Base-by-base conservation (phyloP, 2,888 invertebrate species). In the Lasius fuliginosus region DNA sequence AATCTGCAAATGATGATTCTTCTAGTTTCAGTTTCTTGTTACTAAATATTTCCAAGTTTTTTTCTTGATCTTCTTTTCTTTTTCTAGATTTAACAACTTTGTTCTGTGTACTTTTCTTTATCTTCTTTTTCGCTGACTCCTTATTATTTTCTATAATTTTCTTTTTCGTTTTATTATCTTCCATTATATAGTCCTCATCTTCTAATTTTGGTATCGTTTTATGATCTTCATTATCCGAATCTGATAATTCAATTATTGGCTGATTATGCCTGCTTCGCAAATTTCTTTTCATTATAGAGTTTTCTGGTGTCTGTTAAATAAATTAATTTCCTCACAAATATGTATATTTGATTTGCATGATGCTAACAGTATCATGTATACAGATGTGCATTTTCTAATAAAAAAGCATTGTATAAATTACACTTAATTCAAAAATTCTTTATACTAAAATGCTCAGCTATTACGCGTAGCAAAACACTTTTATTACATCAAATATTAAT, bases 161-260 rank as follows among this genome's bases (percentile, higher is more conserved):
- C 11, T 15, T 46, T 9, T 73, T 69, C 11, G 9, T 62, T 6
- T 46, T 36, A 9, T 1, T n/a, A 18, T 71, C 11, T 1, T 67
- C 56, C 0, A 82, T 60, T 12, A 73, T 9, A 33, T 82, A 87
- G 12, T 65, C 53, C 6, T 85, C 76, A 33, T 88, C 90, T 4
- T 40, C 42, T 18, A 27, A 27, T n/a, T 30, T 23, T 56, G 40
- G 53, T 71, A 46, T 12, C 23, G 11, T 56, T 4, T 64, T 18
- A 9, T 60, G 53, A 23, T 53, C 65, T 11, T 89, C 83, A 11
- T 84, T 85, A 11, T 89, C 92, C 0, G 88, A 86, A 46, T 91
- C 91, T 23, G 89, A 87, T 15, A 84, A 30, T 6, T 83, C 86
- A 73, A 91, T 76, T 18, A 82, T 86, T 3, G 46, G 46, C 33